These are phyloP conservation scores for Choloepus hoffmanni DNA, from an alignment of 2,113 vertebrate species.

Conservation along the genomic window DNA sequence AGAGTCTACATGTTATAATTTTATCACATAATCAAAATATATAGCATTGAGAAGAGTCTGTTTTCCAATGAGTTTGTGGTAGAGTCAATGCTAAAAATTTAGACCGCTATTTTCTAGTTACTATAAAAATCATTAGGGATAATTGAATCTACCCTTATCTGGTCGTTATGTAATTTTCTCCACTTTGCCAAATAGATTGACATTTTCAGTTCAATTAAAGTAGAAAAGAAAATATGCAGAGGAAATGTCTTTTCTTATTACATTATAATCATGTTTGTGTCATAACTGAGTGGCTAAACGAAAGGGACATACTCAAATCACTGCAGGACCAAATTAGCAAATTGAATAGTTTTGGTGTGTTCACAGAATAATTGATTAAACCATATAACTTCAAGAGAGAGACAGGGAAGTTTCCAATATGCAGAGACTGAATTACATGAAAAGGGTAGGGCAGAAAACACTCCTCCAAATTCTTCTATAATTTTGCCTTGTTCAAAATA, in stretches of 20 bases:
- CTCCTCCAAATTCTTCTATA: background rate
- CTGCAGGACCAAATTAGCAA: slow-evolving; percentile 64
- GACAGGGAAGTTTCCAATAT: background rate
- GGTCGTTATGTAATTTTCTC: slow-evolving; percentile 50
- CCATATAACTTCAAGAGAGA: background rate
- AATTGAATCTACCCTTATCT: background rate
- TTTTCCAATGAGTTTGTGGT: background rate
- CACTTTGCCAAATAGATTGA: slow-evolving; percentile 18
- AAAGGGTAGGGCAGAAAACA: background rate
- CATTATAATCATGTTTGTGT: slow-evolving; percentile 70
- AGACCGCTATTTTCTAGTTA: background rate
- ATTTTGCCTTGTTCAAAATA: slow-evolving; percentile 4
- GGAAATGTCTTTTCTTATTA: slow-evolving; percentile 69
- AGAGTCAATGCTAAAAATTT: slow-evolving; percentile 22
- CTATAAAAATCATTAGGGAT: slow-evolving; percentile 42
- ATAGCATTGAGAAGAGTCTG: background rate
- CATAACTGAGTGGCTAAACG: slow-evolving; percentile 65
- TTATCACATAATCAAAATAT: slow-evolving; percentile 25
- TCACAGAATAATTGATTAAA: slow-evolving; percentile 69
- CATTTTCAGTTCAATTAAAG: slow-evolving; percentile 43
- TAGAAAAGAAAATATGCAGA: slow-evolving; percentile 53
- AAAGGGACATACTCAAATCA: slow-evolving; percentile 69
- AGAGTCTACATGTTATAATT: background rate
- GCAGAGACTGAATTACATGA: background rate
- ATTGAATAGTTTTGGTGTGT: slow-evolving; percentile 66